phyloP scores from a whole-genome alignment of 2,797 vertebrate species.

The Acrossocheilus wenchowensis region DNA sequence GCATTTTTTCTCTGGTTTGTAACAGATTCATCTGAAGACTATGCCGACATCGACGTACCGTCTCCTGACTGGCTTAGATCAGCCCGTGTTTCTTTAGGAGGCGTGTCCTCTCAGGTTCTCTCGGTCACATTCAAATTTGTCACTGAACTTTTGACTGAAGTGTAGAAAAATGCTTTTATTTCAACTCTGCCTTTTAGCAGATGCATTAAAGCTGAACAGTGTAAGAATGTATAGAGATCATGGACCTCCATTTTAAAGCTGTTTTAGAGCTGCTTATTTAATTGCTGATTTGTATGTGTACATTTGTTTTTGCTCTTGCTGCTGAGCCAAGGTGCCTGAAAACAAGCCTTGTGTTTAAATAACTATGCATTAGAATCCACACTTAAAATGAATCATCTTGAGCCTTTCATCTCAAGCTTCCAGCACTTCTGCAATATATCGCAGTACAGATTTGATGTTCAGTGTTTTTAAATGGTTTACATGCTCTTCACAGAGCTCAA shows the following conservation, averaged over 20 bases:
- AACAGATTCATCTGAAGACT: constrained; percentile 95
- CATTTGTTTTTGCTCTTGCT: constrained; percentile 1
- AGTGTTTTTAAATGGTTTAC: constrained; percentile 48
- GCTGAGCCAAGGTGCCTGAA: constrained; percentile 31
- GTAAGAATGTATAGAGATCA: constrained; percentile 10
- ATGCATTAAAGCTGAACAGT: background rate
- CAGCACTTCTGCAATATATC: background rate
- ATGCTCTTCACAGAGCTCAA: constrained; percentile 43
- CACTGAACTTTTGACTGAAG: background rate
- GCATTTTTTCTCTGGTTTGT: constrained; percentile 1
- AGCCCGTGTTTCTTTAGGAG: constrained; percentile 86
- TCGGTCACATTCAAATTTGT: background rate
- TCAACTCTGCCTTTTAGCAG: background rate
- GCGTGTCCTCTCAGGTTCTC: background rate
- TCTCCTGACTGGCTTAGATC: constrained; percentile 94
- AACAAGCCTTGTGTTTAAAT: background rate
- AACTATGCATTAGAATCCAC: constrained; percentile 44
- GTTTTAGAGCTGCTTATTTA: constrained; percentile 19
- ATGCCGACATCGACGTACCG: constrained; percentile 96
- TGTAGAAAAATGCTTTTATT: background rate
- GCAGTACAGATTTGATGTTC: constrained; percentile 28
- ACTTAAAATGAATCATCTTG: background rate
- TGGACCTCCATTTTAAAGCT: constrained; percentile 27
- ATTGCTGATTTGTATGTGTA: background rate
- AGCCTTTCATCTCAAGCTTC: background rate